Evolutionary conservation across 2,888 invertebrate species (phyloP).

Genomic region (Baronia brevicornis): DNA sequence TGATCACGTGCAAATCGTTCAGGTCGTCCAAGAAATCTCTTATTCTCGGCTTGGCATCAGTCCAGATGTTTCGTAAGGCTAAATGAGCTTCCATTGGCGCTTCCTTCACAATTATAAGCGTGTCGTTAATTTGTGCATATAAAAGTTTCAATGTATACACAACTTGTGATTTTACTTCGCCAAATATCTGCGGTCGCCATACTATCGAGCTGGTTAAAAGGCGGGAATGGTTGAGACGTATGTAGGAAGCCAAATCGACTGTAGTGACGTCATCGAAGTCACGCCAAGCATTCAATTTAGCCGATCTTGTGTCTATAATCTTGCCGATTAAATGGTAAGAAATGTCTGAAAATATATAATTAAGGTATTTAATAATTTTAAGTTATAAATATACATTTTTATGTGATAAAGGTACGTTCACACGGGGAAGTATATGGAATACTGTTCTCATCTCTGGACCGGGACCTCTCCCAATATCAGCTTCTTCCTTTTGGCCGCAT

Average conservation of each 20-base stretch:
- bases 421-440: no score
- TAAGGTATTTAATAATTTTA: not conserved
- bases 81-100: constrained; percentile 81
- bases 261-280: constrained; percentile 87
- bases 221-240: constrained; percentile 88
- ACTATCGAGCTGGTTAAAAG: constrained; percentile 85
- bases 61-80: constrained; percentile 82
- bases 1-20: constrained; percentile 81
- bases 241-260: constrained; percentile 85
- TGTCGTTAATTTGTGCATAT: constrained; percentile 61
- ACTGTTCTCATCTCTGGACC: no score
- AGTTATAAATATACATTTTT: not conserved
- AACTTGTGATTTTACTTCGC: constrained; percentile 52
- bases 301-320: constrained; percentile 85
- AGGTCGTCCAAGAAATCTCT: constrained; percentile 83
- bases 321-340: constrained; percentile 82
- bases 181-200: constrained; percentile 86
- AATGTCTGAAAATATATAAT: constrained; percentile 43
- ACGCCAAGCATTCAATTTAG: constrained; percentile 85
- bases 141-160: constrained; percentile 48
- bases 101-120: constrained; percentile 58
- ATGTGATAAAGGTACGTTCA: not conserved
- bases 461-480: no score
- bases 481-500: no score
- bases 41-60: constrained; percentile 82